phyloP scores from a whole-genome alignment of 1,140 invertebrate genomes.

The Apis cerana region DNA sequence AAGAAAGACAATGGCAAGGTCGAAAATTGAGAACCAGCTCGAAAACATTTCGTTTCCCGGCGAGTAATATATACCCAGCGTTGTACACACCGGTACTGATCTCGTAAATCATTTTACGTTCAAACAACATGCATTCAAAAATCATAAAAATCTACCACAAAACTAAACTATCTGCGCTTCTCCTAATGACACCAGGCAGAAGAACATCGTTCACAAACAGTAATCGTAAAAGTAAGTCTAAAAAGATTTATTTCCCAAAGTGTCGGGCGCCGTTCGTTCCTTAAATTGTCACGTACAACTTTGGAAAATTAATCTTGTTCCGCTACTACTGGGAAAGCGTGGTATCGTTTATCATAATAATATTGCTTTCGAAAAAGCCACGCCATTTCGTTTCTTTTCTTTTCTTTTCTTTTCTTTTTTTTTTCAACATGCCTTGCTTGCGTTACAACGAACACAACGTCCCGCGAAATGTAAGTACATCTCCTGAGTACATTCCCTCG shows the following conservation, averaged over 20 bases:
- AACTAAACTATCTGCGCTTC: conserved; percentile 37
- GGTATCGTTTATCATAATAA: neutral
- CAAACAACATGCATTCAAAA: conserved; percentile 29
- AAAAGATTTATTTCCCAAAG: conserved; percentile 4
- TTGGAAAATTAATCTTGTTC: conserved; percentile 1
- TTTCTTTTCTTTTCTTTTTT: no score
- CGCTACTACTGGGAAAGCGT: no score
- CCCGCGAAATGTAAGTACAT: conserved; percentile 16
- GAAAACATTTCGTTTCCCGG: conserved; percentile 1
- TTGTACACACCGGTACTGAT: conserved; percentile 27
- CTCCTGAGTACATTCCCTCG: conserved; percentile 12
- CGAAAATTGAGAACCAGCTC: conserved; percentile 43
- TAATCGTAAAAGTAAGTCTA: neutral
- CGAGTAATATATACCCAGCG: conserved; percentile 4
- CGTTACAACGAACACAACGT: neutral
- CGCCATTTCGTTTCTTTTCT: neutral
- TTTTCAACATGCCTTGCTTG: conserved; percentile 8
- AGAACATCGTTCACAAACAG: neutral
- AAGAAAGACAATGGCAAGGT: conserved; percentile 35
- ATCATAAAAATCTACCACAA: conserved; percentile 14
- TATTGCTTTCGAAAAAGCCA: conserved; percentile 1
- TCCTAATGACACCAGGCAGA: conserved; percentile 27
- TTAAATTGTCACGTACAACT: neutral
- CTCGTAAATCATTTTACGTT: neutral
- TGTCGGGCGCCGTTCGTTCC: neutral